phyloP scores from a whole-genome alignment of 2,113 vertebrate genomes.

The Collichthys lucidus region DNA sequence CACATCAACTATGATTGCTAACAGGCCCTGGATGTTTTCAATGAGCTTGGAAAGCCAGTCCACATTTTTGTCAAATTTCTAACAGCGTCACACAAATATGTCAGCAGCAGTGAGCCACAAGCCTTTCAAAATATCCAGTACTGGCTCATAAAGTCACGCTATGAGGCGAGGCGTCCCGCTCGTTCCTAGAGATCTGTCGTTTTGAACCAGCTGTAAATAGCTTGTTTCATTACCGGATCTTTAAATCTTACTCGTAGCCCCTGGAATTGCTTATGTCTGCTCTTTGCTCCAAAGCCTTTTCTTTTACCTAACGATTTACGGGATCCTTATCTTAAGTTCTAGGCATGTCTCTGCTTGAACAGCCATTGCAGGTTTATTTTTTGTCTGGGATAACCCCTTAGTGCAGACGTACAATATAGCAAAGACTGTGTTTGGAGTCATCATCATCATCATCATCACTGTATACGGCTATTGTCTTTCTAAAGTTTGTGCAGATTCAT shows the following conservation, averaged over 20 bases:
- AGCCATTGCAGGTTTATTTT: slow-evolving; percentile 51
- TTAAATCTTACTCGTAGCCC: slow-evolving; percentile 29
- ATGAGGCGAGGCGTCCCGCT: slow-evolving; percentile 37
- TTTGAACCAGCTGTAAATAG: slow-evolving; percentile 26
- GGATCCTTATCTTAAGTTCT: slow-evolving; percentile 56
- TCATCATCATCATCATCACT: neutral
- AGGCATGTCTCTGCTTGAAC: slow-evolving; percentile 65
- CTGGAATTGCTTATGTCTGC: slow-evolving; percentile 42
- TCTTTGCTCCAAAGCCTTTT: slow-evolving; percentile 41
- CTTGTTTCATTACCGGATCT: slow-evolving; percentile 40
- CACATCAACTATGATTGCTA: slow-evolving; percentile 66
- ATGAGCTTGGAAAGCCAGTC: slow-evolving; percentile 57
- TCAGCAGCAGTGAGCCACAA: slow-evolving; percentile 66
- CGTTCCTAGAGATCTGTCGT: slow-evolving; percentile 6
- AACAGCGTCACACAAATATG: slow-evolving; percentile 72
- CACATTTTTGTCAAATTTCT: slow-evolving; percentile 68
- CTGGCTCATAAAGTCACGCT: slow-evolving; percentile 68
- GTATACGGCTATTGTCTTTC: neutral
- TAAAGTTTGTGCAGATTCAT: neutral
- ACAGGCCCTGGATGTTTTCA: slow-evolving; percentile 77
- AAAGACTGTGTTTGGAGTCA: slow-evolving; percentile 18
- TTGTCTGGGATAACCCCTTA: slow-evolving; percentile 53
- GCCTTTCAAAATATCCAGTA: slow-evolving; percentile 64
- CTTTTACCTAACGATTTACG: slow-evolving; percentile 50
- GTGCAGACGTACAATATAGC: slow-evolving; percentile 35